Conservation (phyloP, 2,888 invertebrate genomes). For the Drosophila limbata region DNA sequence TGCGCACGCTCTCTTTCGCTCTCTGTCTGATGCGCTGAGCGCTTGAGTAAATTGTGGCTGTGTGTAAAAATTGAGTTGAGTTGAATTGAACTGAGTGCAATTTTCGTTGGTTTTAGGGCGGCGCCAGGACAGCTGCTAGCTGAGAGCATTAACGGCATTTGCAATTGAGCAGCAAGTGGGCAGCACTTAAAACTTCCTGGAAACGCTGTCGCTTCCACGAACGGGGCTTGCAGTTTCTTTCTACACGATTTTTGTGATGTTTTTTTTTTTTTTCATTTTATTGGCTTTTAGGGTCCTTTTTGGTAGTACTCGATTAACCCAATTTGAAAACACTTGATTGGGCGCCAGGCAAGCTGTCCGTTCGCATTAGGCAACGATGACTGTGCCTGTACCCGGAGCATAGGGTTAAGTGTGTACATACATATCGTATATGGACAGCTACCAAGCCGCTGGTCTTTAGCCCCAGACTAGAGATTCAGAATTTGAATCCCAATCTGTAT, state of each 20-base stretch:
- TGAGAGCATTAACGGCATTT: constrained; percentile 56
- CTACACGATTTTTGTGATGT: not conserved
- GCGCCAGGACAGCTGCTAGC: constrained; percentile 58
- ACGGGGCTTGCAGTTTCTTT: constrained; percentile 43
- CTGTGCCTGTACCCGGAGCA: constrained; percentile 16
- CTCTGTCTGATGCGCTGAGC: constrained; percentile 8
- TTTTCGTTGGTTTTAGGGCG: constrained; percentile 55
- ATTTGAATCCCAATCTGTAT: constrained; percentile 15
- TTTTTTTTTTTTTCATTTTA: constrained; percentile 1
- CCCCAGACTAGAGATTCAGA: constrained; percentile 37
- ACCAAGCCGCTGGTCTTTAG: constrained; percentile 80
- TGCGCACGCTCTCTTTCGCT: constrained; percentile 33
- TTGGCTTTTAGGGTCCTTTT: constrained; percentile 2
- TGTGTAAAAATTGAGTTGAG: constrained; percentile 5
- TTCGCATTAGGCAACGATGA: constrained; percentile 64
- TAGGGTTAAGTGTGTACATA: constrained; percentile 40
- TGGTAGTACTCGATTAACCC: constrained; percentile 61
- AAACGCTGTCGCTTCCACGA: constrained; percentile 70
- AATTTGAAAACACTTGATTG: constrained; percentile 83
- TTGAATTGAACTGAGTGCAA: constrained; percentile 53
- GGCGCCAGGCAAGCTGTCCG: constrained; percentile 82
- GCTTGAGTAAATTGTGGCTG: constrained; percentile 36
- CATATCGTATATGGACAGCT: constrained; percentile 67
- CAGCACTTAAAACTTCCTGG: constrained; percentile 72
- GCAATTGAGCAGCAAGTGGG: constrained; percentile 67